Percentiles rank a stretch among this genome's conserved stretches.
These are phyloP conservation scores for Mizuhopecten yessoensis DNA, from an alignment of 1,140 invertebrate genomes.

Conservation along the genomic window DNA sequence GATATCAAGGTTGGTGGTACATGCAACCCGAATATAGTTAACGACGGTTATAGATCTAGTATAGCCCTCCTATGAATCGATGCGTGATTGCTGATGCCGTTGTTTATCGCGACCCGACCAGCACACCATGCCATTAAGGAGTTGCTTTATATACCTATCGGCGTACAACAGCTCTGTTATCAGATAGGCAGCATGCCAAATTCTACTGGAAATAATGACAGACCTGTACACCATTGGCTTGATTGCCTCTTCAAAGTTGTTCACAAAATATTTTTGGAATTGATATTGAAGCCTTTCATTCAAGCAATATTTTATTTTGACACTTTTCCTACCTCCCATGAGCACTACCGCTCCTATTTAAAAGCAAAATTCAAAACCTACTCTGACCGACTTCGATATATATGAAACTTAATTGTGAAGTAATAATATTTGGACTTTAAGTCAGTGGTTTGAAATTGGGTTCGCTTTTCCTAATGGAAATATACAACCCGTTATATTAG, in stretches of 20 bases:
- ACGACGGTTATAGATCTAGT: neutral
- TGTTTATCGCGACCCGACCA: neutral
- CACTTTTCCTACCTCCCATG: neutral
- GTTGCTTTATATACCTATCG: neutral
- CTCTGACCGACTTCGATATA: neutral
- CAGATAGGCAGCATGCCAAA: neutral
- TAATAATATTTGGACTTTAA: neutral
- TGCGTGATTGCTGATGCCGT: neutral
- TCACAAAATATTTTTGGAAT: neutral
- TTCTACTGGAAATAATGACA: neutral
- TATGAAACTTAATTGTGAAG: neutral
- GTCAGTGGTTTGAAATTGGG: neutral
- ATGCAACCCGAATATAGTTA: too few species aligned
- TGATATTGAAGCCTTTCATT: neutral
- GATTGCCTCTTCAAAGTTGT: neutral
- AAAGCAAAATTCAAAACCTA: neutral
- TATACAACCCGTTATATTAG: too few species aligned
- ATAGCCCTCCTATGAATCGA: neutral
- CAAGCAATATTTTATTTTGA: neutral
- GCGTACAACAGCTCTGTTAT: neutral
- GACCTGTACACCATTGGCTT: neutral
- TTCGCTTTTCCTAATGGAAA: too few species aligned
- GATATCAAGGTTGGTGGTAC: too few species aligned
- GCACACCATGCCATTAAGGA: neutral
- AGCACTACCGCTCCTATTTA: neutral